Conservation (phyloP, 2,888 invertebrate species). For the Tiliacea aurago region DNA sequence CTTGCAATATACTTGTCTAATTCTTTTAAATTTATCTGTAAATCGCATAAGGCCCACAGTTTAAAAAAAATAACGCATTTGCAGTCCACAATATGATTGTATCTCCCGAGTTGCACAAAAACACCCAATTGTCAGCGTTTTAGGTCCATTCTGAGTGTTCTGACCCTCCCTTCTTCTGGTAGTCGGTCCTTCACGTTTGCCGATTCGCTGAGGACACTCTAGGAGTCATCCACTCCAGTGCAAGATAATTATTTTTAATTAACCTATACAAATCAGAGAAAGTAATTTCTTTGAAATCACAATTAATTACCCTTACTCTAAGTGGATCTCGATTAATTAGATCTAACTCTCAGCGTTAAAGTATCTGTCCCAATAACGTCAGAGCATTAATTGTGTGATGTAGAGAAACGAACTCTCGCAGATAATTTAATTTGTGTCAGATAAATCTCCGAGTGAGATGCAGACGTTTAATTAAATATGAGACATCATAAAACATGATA, state of each 20-base stretch:
- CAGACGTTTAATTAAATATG: slow-evolving; percentile 25
- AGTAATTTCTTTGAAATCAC: not conserved
- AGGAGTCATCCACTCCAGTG: not conserved
- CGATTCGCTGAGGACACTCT: not conserved
- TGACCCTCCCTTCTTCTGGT: not conserved
- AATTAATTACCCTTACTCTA: not conserved
- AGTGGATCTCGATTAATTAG: slow-evolving; percentile 7
- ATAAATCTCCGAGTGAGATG: not conserved
- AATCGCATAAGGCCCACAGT: not conserved
- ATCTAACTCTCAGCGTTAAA: slow-evolving; percentile 1
- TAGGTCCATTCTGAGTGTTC: not conserved
- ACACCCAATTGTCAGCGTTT: not conserved
- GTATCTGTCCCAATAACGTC: slow-evolving; percentile 14
- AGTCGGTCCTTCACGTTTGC: not conserved
- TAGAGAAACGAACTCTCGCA: slow-evolving; percentile 15
- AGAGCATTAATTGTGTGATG: slow-evolving; percentile 2
- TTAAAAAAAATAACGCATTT: not conserved
- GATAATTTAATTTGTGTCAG: slow-evolving; percentile 34
- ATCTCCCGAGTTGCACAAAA: not conserved
- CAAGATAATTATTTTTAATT: slow-evolving; percentile 2
- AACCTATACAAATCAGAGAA: not conserved
- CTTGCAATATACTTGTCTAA: not conserved
- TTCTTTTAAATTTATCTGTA: not conserved
- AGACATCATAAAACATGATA: slow-evolving; percentile 14
- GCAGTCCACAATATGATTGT: not conserved